Percentiles rank a stretch among this genome's conserved stretches.
These are phyloP conservation scores for Dasypolia templi DNA, from an alignment of 2,888 invertebrate species.

Conservation along the genomic window DNA sequence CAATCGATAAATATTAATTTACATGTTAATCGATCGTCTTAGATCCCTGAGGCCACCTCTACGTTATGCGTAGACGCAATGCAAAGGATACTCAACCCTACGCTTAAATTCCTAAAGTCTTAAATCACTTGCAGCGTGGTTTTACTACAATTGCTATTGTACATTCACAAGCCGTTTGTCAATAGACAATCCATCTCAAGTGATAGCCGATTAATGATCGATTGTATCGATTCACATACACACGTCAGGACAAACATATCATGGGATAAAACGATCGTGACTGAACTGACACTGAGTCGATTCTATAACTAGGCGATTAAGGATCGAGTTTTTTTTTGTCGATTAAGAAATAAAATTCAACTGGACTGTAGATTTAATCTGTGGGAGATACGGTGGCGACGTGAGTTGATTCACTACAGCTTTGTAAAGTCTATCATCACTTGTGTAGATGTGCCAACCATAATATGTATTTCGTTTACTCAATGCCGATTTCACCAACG, in stretches of 20 bases:
- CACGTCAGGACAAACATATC: constrained; percentile 60
- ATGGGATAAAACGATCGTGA: constrained; percentile 73
- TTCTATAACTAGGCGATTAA: constrained; percentile 60
- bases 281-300: constrained; percentile 75
- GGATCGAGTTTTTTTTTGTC: constrained; percentile 61
- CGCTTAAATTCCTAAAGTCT: constrained; percentile 35
- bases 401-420: constrained; percentile 47
- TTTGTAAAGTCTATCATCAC: constrained; percentile 15
- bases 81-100: constrained; percentile 36
- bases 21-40: constrained; percentile 79
- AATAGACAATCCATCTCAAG: constrained; percentile 71
- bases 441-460: constrained; percentile 19
- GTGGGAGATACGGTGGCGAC: constrained; percentile 38
- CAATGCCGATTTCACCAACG: no score
- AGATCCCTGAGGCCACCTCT: constrained; percentile 56
- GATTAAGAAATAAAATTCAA: constrained; percentile 61
- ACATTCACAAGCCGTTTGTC: constrained; percentile 69
- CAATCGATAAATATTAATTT: constrained; percentile 78
- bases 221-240: constrained; percentile 71
- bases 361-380: constrained; percentile 47
- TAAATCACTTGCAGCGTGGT: constrained; percentile 52
- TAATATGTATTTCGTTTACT: no score
- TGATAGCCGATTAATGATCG: constrained; percentile 75
- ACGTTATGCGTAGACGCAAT: not conserved
- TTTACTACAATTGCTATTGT: constrained; percentile 39